phyloP scores from a whole-genome alignment of 2,888 invertebrate genomes.

The Philereme transversata region DNA sequence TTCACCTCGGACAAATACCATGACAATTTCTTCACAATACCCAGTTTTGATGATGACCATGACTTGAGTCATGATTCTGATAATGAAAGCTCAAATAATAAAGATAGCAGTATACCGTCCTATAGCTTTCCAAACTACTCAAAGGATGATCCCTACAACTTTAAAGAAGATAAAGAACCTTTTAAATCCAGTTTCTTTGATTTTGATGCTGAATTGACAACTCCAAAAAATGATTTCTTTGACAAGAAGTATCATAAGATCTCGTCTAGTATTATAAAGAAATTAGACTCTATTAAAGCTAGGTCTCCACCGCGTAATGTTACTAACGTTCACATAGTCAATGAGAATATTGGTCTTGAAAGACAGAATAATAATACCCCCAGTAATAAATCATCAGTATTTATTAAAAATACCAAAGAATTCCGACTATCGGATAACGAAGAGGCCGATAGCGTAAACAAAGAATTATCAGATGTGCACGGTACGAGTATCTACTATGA shows the following conservation, averaged over 20 bases:
- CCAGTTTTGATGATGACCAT: slow-evolving; percentile 67
- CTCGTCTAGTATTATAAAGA: slow-evolving; percentile 80
- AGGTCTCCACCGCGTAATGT: slow-evolving; percentile 57
- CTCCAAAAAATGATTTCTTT: slow-evolving; percentile 80
- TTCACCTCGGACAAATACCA: slow-evolving; percentile 80
- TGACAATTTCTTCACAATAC: slow-evolving; percentile 79
- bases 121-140: slow-evolving; percentile 68
- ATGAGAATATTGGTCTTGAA: slow-evolving; percentile 69
- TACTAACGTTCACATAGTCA: slow-evolving; percentile 59
- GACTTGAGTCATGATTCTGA: slow-evolving; percentile 54
- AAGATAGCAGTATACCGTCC: slow-evolving; percentile 59
- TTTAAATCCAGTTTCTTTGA: slow-evolving; percentile 71
- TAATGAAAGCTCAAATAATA: slow-evolving; percentile 57
- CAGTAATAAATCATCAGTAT: slow-evolving; percentile 75
- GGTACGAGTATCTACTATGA: slow-evolving; percentile 81
- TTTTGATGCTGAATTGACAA: slow-evolving; percentile 75
- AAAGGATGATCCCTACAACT: slow-evolving; percentile 54
- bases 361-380: slow-evolving; percentile 74
- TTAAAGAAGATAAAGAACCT: slow-evolving; percentile 57
- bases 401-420: slow-evolving; percentile 83
- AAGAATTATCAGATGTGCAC: slow-evolving; percentile 74
- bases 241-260: slow-evolving; percentile 81
- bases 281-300: slow-evolving; percentile 67
- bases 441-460: slow-evolving; percentile 65
- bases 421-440: slow-evolving; percentile 75